A percentile compares a stretch with the other conserved stretches of the same genome.
These are phyloP conservation scores for Hyles euphorbiae DNA, from an alignment of 1,140 invertebrate species.

Conservation along the genomic window DNA sequence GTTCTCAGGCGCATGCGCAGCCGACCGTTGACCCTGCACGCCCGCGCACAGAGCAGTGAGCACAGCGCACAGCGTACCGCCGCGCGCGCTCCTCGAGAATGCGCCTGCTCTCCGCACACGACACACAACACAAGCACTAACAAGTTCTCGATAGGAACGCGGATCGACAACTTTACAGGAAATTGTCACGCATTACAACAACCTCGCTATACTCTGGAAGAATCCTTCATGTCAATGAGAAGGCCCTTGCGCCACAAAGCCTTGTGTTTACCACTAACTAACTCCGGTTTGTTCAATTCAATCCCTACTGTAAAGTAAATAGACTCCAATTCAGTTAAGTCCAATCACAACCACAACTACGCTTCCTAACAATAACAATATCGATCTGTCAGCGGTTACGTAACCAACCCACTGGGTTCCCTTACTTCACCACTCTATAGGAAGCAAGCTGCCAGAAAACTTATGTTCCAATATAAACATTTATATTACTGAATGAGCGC, in stretches of 20 bases:
- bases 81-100: constrained; percentile 30
- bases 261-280: no score
- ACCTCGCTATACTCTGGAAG: no score
- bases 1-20: constrained; percentile 60
- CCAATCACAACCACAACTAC: not conserved
- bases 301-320: not conserved
- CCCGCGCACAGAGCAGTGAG: constrained; percentile 29
- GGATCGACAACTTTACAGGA: constrained; percentile 2
- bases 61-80: constrained; percentile 4
- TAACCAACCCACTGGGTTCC: constrained; percentile 14
- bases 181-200: no score
- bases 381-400: constrained; percentile 25
- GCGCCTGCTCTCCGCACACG: constrained; percentile 46
- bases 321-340: constrained; percentile 1
- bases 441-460: constrained; percentile 17
- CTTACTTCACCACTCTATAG: constrained; percentile 20
- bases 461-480: constrained; percentile 8
- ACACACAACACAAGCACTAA: constrained; percentile 37
- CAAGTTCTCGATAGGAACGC: constrained; percentile 29
- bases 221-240: no score
- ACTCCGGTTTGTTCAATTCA: not conserved
- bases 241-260: no score
- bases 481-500: not conserved
- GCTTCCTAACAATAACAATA: constrained; percentile 27
- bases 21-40: constrained; percentile 67